A percentile compares a stretch with the other conserved stretches of the same genome.
Conservation (phyloP, 2,797 vertebrate species). For the Acropternis orthonyx region DNA sequence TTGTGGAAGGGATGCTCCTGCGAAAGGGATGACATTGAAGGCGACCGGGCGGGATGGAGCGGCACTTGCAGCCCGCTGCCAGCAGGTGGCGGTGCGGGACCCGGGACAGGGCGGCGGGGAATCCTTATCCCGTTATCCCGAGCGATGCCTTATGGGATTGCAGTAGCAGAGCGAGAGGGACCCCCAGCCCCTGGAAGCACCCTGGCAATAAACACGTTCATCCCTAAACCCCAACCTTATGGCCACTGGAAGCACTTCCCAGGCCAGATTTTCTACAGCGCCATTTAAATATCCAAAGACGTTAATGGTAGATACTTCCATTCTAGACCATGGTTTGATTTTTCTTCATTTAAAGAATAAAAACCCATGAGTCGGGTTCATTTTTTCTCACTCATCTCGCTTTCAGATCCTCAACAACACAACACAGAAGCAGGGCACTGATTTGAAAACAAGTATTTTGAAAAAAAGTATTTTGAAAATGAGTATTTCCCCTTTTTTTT, state of each 20-base stretch:
- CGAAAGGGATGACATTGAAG: neutral
- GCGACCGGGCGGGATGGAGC: no score
- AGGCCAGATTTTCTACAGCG: neutral
- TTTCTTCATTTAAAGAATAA: neutral
- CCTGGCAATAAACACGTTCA: neutral
- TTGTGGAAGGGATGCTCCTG: neutral
- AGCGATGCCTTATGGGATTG: rapidly evolving
- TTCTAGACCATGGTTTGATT: neutral
- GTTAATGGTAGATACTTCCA: neutral
- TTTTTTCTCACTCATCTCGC: neutral
- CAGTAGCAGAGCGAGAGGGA: rapidly evolving
- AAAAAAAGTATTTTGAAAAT: no score
- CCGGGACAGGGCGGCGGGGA: neutral
- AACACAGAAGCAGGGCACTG: neutral
- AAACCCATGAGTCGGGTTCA: neutral
- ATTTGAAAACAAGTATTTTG: neutral
- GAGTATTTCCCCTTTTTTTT: neutral
- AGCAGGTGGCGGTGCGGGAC: neutral
- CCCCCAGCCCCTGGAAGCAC: rapidly evolving
- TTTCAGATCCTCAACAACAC: neutral
- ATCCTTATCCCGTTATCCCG: rapidly evolving
- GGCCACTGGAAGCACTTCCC: neutral
- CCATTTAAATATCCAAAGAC: neutral
- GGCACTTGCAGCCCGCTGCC: neutral
- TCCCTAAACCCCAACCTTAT: neutral